Base-by-base conservation (phyloP, 2,888 invertebrate species). In the Lycaena phlaeas region DNA sequence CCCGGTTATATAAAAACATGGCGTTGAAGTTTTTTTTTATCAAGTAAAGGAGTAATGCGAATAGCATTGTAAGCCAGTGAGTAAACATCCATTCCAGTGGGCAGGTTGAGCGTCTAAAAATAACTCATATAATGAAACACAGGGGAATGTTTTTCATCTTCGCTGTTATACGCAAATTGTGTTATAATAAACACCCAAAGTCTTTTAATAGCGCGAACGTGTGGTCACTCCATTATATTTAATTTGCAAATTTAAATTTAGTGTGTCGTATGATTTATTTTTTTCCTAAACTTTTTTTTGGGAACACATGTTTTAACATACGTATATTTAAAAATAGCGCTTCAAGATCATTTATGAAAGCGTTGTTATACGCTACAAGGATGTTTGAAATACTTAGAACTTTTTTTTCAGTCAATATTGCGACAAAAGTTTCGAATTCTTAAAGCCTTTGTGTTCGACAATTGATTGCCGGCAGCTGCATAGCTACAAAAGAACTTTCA, bases 61-160 rank as follows among this genome's bases (percentile, higher is more conserved):
- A 72, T 68, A 64, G 60, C 66, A 66, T 70, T 70, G 74, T 72
- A 68, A 69, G 70, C 62, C 68, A 66, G 57, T 61, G 60, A 65
- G 70, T 77, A 79, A 76, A 75, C 76, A 78, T 73, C 72, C 64
- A 68, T 67, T 64, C 68, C 70, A 70, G 61, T 59, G 61, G 60
- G 73, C 81, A 81, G 81, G 79, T 81, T 79, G 75, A 73, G 64
- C 69, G 68, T 68, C 76, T 84, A 82, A 78, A 82, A 78, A 81
- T 84, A 84, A 64, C 70, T 64, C 65, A 69, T 78, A 79, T 78
- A 81, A 81, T 81, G 77, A 82, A 81, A 77, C 76, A 67, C 79
- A 73, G 81, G 84, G 73, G 75, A 81, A 78, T 84, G 84, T 82
- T 81, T 81, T 81, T 81, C 81, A 81, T 82, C 82, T 78, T 77